Base-by-base conservation (phyloP, 2,113 vertebrate species). In the Nyctibius bracteatus region DNA sequence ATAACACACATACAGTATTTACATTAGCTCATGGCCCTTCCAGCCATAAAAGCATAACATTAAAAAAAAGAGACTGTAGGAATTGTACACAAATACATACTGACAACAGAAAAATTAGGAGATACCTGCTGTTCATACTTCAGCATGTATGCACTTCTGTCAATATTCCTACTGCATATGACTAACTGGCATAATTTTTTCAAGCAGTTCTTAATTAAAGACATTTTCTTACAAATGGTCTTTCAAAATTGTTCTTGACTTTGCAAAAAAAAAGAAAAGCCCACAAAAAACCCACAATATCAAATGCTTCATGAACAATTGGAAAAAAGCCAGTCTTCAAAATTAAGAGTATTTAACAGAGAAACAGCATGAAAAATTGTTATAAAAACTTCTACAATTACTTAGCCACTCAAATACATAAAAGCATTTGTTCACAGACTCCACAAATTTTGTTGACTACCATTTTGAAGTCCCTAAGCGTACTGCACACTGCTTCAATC, bases 101-200 rank as follows among this genome's bases (percentile, higher is more conserved):
- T 33, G 11, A 63, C 37, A n/a, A 78, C 6, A 43, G 13, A 41
- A 79, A 62, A 58, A 41, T 7, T 3, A 41, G 39, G 65, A n/a
- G n/a, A n/a, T n/a, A n/a, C n/a, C n/a, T n/a, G n/a, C n/a, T n/a
- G n/a, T n/a, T n/a, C n/a, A n/a, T n/a, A n/a, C n/a, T n/a, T n/a
- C n/a, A n/a, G n/a, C n/a, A n/a, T 0, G 17, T 5, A 37, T 19
- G 8, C 7, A 6, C 39, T 33, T 27, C 35, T 35, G 3, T 28
- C 74, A 44, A 4, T 46, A 25, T 49, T 81, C 49, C 33, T 61
- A n/a, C 15, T 39, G 19, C 23, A 31, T 43, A 33, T 20, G 37
- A 35, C 35, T 72, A 67, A 46, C 18, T 33, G 15, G 43, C 24
- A 66, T 4, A 43, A 30, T 77, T 78, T 51, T 87, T 74, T 35